Evolutionary conservation across 2,113 vertebrate genomes (phyloP).

Genomic region (Chloropsis cyanopogon): DNA sequence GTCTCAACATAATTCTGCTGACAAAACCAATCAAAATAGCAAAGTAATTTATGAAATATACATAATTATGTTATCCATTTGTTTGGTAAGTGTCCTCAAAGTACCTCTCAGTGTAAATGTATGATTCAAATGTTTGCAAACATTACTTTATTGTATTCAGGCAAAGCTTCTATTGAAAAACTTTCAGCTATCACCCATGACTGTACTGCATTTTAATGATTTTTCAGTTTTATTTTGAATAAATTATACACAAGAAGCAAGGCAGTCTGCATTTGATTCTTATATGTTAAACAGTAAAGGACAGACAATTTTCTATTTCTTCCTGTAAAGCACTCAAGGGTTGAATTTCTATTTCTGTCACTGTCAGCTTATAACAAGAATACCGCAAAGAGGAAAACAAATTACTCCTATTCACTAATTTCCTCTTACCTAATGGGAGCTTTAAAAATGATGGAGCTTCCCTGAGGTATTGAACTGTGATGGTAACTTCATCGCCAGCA

Average conservation of each 20-base stretch:
- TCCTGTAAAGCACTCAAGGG: neutral
- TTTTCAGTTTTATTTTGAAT: neutral
- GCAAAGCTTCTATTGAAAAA: neutral
- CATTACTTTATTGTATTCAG: neutral
- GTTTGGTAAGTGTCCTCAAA: neutral
- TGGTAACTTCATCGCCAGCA: conserved; percentile 90
- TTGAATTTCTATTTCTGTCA: neutral
- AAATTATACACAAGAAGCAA: neutral
- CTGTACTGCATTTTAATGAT: neutral
- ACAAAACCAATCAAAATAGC: neutral
- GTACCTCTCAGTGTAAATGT: neutral
- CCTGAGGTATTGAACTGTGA: conserved; percentile 92
- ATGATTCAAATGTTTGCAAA: neutral
- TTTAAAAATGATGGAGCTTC: conserved; percentile 93
- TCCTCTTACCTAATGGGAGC: conserved; percentile 87
- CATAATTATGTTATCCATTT: neutral
- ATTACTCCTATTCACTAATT: neutral
- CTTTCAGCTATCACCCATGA: neutral
- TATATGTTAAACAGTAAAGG: neutral
- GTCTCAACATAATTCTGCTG: neutral
- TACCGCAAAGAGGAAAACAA: neutral
- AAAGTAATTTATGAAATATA: neutral
- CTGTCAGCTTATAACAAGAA: neutral
- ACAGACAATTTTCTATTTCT: neutral
- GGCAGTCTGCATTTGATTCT: neutral